These are phyloP conservation scores for Halichoerus grypus DNA, from an alignment of 2,113 vertebrate species.

Conservation along the genomic window DNA sequence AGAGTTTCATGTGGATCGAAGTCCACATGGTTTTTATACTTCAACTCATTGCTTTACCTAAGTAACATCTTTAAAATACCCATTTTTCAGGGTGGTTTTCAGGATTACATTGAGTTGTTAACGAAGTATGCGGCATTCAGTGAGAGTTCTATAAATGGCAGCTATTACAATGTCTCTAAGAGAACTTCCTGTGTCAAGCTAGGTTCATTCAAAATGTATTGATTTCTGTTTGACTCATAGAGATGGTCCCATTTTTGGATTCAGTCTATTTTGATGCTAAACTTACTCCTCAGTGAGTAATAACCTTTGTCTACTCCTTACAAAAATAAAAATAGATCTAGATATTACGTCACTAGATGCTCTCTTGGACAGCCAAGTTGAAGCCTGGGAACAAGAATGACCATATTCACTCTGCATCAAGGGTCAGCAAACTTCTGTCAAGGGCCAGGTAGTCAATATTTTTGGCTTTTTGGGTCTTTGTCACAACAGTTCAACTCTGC, in stretches of 20 bases:
- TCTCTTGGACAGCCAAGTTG: background rate
- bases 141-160: slow-evolving; percentile 6
- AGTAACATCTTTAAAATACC: background rate
- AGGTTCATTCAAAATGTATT: slow-evolving; percentile 5
- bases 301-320: slow-evolving; percentile 1
- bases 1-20: background rate
- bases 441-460: background rate
- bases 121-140: background rate
- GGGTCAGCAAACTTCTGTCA: background rate
- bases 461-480: background rate
- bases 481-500: background rate
- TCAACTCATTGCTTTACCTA: background rate
- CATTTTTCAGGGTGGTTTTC: background rate
- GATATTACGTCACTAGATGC: background rate
- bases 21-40: background rate
- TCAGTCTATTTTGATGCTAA: slow-evolving; percentile 8
- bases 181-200: background rate
- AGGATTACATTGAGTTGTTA: background rate
- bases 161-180: background rate
- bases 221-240: slow-evolving; percentile 17
- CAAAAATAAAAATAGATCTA: slow-evolving; percentile 58
- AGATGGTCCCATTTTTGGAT: background rate
- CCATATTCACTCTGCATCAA: background rate
- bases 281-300: background rate
- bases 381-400: slow-evolving; percentile 24